Percentiles rank a stretch among this genome's conserved stretches.
Conservation (phyloP, 2,113 vertebrate genomes). For the Cyanistes caeruleus region DNA sequence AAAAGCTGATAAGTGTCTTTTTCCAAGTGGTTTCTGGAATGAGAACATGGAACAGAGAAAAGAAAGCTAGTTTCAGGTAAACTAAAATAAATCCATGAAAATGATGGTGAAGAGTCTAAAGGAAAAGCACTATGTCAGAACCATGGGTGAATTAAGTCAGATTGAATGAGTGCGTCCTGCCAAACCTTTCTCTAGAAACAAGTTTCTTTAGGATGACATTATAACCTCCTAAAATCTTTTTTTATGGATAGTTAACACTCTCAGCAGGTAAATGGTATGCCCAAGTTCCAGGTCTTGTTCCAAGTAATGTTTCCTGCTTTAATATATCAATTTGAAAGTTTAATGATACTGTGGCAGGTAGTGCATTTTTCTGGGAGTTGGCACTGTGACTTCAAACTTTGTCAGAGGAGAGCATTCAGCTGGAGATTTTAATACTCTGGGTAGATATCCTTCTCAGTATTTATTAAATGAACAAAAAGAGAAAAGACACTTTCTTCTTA, state of each 20-base stretch:
- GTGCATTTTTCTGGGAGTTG: background rate
- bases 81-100: background rate
- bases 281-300: background rate
- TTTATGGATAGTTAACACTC: background rate
- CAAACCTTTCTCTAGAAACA: background rate
- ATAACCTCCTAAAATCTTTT: background rate
- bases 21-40: background rate
- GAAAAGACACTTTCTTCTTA: background rate
- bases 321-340: background rate
- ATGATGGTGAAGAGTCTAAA: background rate
- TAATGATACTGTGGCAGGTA: background rate
- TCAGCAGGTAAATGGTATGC: background rate
- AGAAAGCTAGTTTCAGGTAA: background rate
- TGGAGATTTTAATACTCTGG: background rate
- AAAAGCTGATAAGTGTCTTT: background rate
- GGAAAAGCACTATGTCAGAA: background rate
- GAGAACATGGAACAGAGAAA: background rate
- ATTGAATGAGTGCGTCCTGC: background rate
- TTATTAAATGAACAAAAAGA: background rate
- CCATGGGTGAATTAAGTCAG: background rate
- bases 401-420: background rate
- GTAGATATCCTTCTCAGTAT: background rate
- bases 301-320: background rate
- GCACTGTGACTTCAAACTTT: background rate
- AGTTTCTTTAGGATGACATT: background rate